These are phyloP conservation scores for Suricata suricatta DNA, from an alignment of 2,113 vertebrate genomes.

Conservation along the genomic window DNA sequence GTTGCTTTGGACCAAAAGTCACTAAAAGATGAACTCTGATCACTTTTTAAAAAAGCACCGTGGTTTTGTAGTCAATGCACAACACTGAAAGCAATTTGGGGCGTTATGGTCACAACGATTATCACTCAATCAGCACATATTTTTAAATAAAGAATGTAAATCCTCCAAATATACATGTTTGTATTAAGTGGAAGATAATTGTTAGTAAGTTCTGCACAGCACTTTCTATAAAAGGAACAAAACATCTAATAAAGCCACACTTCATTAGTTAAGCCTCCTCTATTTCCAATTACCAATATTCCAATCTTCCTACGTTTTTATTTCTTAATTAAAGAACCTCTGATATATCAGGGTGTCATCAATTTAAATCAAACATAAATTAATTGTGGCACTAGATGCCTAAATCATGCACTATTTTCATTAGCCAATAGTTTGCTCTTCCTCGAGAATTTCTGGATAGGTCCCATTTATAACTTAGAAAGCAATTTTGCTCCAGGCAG, in stretches of 20 bases:
- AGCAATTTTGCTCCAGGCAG: slow-evolving; percentile 61
- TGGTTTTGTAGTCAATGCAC: background rate
- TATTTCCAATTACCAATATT: slow-evolving; percentile 76
- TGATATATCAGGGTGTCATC: slow-evolving; percentile 70
- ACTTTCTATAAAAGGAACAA: slow-evolving; percentile 71
- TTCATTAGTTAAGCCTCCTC: slow-evolving; percentile 78
- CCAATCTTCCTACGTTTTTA: slow-evolving; percentile 50
- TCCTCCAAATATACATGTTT: slow-evolving; percentile 56
- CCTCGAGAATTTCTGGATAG: slow-evolving; percentile 44
- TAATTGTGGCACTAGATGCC: slow-evolving; percentile 61
- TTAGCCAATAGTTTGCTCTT: slow-evolving; percentile 32
- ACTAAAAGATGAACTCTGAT: slow-evolving; percentile 59
- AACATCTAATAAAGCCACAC: slow-evolving; percentile 76
- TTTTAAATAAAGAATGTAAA: slow-evolving; percentile 60
- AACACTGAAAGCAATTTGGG: slow-evolving; percentile 52
- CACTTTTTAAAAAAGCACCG: background rate
- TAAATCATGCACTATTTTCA: slow-evolving; percentile 44
- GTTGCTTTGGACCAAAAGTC: slow-evolving; percentile 37
- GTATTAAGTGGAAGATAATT: slow-evolving; percentile 48
- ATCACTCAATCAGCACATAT: slow-evolving; percentile 37
- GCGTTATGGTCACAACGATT: background rate
- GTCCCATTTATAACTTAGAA: slow-evolving; percentile 55
- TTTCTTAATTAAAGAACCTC: slow-evolving; percentile 73
- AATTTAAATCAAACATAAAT: slow-evolving; percentile 77
- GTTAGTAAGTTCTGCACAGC: slow-evolving; percentile 42